These are phyloP conservation scores for Smithornis capensis DNA, from an alignment of 2,113 vertebrate species.

Conservation along the genomic window DNA sequence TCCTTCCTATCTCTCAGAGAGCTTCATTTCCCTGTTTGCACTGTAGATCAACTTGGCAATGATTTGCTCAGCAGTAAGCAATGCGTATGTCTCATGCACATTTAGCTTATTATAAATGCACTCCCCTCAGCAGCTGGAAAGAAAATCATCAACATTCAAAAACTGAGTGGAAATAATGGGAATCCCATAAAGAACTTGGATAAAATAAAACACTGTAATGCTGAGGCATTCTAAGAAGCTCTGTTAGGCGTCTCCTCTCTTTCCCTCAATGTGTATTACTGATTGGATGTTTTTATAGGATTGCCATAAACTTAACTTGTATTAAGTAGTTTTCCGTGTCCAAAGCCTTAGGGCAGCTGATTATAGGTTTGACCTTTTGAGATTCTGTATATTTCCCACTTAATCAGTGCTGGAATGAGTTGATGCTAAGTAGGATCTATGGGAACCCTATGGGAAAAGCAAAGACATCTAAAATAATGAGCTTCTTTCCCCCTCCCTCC, in stretches of 20 bases:
- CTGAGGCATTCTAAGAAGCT: neutral
- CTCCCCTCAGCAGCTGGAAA: neutral
- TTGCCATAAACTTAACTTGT: slow-evolving; percentile 66
- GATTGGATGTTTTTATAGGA: slow-evolving; percentile 59
- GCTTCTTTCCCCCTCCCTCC: slow-evolving; percentile 34
- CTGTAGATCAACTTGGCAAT: neutral
- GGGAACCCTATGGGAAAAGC: slow-evolving; percentile 77
- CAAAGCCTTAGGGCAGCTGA: slow-evolving; percentile 76
- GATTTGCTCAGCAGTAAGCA: neutral
- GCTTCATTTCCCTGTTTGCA: neutral
- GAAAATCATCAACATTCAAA: neutral
- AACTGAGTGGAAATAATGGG: neutral
- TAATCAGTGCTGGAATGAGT: slow-evolving; percentile 84
- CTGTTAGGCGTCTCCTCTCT: neutral
- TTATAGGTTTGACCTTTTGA: slow-evolving; percentile 85
- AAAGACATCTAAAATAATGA: slow-evolving; percentile 84
- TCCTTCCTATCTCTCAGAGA: neutral
- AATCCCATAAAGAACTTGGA: neutral
- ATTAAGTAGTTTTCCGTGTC: slow-evolving; percentile 78
- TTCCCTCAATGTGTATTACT: neutral
- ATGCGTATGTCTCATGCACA: neutral
- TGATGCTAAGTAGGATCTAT: slow-evolving; percentile 78
- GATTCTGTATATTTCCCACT: slow-evolving; percentile 81
- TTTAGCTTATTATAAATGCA: neutral
- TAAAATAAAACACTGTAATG: neutral